Evolutionary conservation across 2,113 vertebrate species (phyloP).

Genomic region (Malurus melanocephalus): DNA sequence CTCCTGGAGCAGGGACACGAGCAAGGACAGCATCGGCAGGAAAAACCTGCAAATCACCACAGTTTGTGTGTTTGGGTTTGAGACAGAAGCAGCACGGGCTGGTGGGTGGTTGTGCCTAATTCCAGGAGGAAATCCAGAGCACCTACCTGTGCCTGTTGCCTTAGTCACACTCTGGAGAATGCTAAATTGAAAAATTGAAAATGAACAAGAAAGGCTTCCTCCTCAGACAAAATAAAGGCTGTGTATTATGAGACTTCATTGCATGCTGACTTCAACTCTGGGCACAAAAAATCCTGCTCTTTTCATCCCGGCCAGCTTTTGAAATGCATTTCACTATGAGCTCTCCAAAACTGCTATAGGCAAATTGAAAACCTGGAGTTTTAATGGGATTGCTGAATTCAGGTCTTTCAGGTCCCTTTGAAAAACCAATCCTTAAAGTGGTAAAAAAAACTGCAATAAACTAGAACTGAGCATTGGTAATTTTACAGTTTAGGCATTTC

Average conservation of each 20-base stretch:
- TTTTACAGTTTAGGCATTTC: background rate
- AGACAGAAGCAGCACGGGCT: background rate
- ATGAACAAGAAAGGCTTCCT: background rate
- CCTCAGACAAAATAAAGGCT: background rate
- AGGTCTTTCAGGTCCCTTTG: background rate
- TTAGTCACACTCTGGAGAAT: accelerated
- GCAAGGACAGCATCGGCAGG: background rate
- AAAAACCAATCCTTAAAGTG: background rate
- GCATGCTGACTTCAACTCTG: background rate
- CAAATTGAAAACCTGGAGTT: background rate
- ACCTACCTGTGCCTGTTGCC: too few relatives aligned
- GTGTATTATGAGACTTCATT: background rate
- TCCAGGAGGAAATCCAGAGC: background rate
- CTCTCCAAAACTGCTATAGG: background rate
- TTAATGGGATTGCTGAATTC: background rate
- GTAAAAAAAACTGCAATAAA: background rate
- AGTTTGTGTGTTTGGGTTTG: background rate
- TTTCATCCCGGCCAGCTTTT: background rate
- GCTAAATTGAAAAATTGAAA: background rate
- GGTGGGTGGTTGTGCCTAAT: background rate
- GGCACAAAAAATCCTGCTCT: background rate
- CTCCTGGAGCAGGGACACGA: accelerated
- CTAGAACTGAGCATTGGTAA: background rate
- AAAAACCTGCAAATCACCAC: background rate
- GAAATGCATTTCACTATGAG: background rate